A percentile compares a stretch with the other conserved stretches of the same genome.
These are phyloP conservation scores for Chionodraco myersi DNA, from an alignment of 2,113 vertebrate species.

Conservation along the genomic window DNA sequence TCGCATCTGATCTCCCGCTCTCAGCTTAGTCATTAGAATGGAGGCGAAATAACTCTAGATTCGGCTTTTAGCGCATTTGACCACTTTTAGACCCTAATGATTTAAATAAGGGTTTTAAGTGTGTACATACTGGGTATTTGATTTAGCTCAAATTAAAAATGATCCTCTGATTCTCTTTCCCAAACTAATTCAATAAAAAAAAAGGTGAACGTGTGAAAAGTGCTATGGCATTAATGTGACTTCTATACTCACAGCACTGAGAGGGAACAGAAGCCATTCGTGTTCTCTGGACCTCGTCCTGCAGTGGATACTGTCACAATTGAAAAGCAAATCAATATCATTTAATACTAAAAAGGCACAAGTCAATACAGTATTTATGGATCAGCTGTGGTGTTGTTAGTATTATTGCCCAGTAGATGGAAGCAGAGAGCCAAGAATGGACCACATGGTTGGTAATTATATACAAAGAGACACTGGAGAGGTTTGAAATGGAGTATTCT, in stretches of 20 bases:
- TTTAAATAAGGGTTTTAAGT: no score
- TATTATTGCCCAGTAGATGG: conserved; percentile 26
- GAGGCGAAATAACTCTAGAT: no score
- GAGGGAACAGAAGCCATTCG: conserved; percentile 86
- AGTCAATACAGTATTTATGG: background rate
- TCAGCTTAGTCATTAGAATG: no score
- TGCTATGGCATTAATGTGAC: background rate
- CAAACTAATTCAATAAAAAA: no score
- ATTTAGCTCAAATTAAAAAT: no score
- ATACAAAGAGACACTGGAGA: no score
- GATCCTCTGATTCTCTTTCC: no score
- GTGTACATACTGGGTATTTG: no score
- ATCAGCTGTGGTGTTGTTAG: background rate
- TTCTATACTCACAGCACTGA: conserved; percentile 94
- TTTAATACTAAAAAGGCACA: background rate
- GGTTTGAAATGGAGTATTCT: no score
- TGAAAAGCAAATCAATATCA: background rate
- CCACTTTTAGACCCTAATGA: no score
- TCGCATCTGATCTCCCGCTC: no score
- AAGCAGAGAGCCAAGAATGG: conserved; percentile 24
- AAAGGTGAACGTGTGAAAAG: background rate
- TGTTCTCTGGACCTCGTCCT: conserved; percentile 87
- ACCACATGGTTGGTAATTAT: background rate
- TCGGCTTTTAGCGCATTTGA: no score
- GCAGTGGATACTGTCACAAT: conserved; percentile 82